Base-by-base conservation (phyloP, 1,140 invertebrate species). In the Bombus confusus region DNA sequence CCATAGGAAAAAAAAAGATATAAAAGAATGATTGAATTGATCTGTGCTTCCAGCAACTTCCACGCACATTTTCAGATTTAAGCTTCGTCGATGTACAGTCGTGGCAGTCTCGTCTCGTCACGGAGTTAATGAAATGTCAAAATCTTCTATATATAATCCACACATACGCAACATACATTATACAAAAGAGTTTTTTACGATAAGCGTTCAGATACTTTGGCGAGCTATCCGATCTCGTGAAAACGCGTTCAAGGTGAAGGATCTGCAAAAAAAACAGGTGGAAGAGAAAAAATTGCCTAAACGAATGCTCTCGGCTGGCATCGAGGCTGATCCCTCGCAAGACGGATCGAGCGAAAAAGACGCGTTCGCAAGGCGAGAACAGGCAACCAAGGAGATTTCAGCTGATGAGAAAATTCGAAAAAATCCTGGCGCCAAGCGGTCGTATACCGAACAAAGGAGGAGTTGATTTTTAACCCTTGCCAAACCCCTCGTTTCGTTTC, bases 391-490 rank as follows among this genome's bases (percentile, higher is more conserved):
- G 5, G 18, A 31, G 31, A 52, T 75, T 28, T 31, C 22, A 1
- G 15, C 22, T 47, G 39, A 57, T 18, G 12, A 66, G 57, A 12
- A 74, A 64, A 59, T 9, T 39, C 18, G n/a, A 83, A 86, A 71
- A 83, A 71, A 82, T 83, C 13, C n/a, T 39, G 79, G 80, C 80
- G 85, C 85, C 85, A 71, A 75, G 43, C 4, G 22, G 66, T 73
- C 37, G 79, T 39, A 18, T 68, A 5, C 62, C n/a, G 34, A 8
- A 41, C 52, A 39, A 64, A 69, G 43, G 41, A 22, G n/a, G 1
- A 2, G 71, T 47, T 71, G 71, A 66, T 66, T 82, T 68, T 73
- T 39, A 73, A 72, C n/a, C 39, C 5, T 28, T 64, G 43, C 3
- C 73, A 68, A 68, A 43, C 31, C 47, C 22, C 28, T 31, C 28